These are phyloP conservation scores for Capromys pilorides DNA, from an alignment of 2,797 vertebrate genomes.

Conservation along the genomic window DNA sequence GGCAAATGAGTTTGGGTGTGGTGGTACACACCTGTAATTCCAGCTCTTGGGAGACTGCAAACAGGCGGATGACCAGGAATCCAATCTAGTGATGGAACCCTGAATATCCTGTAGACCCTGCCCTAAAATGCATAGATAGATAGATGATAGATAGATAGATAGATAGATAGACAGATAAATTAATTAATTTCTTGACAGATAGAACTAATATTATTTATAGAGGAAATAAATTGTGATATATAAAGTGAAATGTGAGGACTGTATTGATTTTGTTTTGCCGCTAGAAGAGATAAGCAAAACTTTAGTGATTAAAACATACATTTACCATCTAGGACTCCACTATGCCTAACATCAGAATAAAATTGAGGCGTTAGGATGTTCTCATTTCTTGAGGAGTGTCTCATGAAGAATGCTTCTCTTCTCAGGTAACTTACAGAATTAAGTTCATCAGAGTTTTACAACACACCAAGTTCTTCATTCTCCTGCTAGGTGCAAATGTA, in stretches of 20 bases:
- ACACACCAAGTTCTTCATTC: not conserved
- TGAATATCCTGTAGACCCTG: too few relatives aligned
- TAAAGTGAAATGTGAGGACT: not conserved
- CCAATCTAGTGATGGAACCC: too few relatives aligned
- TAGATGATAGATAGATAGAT: too few relatives aligned
- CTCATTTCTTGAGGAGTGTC: accelerated
- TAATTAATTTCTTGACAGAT: not conserved
- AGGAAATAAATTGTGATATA: not conserved
- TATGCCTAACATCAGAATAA: not conserved
- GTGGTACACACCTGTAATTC: too few relatives aligned
- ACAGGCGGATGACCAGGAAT: too few relatives aligned
- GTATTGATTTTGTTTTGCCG: not conserved
- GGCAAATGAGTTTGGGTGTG: too few relatives aligned
- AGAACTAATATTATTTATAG: not conserved
- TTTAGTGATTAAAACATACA: not conserved
- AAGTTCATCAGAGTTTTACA: not conserved
- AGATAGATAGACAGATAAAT: too few relatives aligned
- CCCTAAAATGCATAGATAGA: too few relatives aligned
- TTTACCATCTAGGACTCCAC: not conserved
- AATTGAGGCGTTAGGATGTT: not conserved
- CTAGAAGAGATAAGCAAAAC: not conserved
- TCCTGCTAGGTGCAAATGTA: not conserved
- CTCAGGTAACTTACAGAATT: not conserved
- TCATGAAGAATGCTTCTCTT: not conserved
- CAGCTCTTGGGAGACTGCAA: too few relatives aligned